phyloP scores from a whole-genome alignment of 2,888 invertebrate species.

The Spilosoma lubricipeda region DNA sequence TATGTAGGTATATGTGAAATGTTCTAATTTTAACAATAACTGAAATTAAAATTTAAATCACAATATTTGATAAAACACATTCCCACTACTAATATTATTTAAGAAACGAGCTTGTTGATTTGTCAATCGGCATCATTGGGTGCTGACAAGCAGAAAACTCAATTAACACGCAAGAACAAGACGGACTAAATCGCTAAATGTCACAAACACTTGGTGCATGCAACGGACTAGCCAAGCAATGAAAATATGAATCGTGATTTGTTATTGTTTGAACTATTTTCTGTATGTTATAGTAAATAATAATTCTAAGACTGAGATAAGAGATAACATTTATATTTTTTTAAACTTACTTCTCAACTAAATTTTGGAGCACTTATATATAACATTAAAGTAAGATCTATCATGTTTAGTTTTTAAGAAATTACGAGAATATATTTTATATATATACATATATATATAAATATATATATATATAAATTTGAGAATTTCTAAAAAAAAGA shows the following conservation, averaged over 20 bases:
- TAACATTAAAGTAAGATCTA: too few species aligned
- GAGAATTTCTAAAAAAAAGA: too few species aligned
- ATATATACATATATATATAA: too few species aligned
- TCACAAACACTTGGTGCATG: conserved; percentile 68
- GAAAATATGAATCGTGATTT: conserved; percentile 16
- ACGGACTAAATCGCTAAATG: conserved; percentile 67
- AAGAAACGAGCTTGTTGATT: conserved; percentile 59
- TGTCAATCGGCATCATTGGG: conserved; percentile 69
- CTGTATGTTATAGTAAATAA: background rate
- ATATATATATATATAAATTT: too few species aligned
- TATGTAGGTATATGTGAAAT: background rate
- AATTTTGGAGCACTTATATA: too few species aligned
- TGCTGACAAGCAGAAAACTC: conserved; percentile 73
- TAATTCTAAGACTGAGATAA: background rate
- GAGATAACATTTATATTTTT: too few species aligned
- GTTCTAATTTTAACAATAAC: too few species aligned
- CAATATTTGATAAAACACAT: conserved; percentile 41
- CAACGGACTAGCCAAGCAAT: conserved; percentile 32
- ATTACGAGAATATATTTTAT: too few species aligned
- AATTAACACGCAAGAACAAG: conserved; percentile 73
- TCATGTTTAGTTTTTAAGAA: too few species aligned
- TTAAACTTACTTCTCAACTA: too few species aligned
- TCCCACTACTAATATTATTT: conserved; percentile 42
- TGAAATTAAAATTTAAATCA: too few species aligned
- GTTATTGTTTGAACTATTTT: background rate